Percentiles rank a stretch among this genome's conserved stretches.
phyloP scores from a whole-genome alignment of 2,113 vertebrate genomes.

The Nycticryphes semicollaris region DNA sequence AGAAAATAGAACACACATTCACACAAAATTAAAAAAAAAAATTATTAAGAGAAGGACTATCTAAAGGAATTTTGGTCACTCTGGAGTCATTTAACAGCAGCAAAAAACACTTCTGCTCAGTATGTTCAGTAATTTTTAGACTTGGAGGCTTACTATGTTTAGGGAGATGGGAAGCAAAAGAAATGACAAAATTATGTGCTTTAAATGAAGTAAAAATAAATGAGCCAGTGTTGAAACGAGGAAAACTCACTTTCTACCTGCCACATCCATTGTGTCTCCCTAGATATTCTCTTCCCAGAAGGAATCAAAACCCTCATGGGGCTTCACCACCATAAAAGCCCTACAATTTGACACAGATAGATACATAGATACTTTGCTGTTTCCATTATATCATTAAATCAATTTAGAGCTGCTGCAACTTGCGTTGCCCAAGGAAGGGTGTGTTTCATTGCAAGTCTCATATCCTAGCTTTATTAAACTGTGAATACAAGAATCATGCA shows the following conservation, averaged over 20 bases:
- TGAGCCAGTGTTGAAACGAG: background rate
- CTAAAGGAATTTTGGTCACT: background rate
- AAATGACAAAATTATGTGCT: background rate
- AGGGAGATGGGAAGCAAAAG: background rate
- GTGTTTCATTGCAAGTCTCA: background rate
- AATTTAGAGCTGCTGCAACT: background rate
- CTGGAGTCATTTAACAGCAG: background rate
- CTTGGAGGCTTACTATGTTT: background rate
- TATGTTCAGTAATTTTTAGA: background rate
- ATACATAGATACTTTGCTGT: background rate
- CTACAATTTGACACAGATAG: background rate
- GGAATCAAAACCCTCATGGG: background rate
- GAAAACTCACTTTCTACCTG: background rate
- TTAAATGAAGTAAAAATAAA: background rate
- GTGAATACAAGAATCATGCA: slow-evolving; percentile 48
- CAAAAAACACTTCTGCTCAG: background rate
- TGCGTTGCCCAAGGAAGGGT: background rate
- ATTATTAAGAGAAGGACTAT: rapidly evolving
- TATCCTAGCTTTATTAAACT: slow-evolving; percentile 57
- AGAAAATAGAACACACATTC: background rate
- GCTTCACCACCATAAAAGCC: background rate
- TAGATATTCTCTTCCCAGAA: background rate
- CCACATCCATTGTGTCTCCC: background rate
- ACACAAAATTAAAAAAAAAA: background rate
- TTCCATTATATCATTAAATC: background rate